Conservation (phyloP, 2,888 invertebrate genomes). For the Caenorhabditis drosophilae region DNA sequence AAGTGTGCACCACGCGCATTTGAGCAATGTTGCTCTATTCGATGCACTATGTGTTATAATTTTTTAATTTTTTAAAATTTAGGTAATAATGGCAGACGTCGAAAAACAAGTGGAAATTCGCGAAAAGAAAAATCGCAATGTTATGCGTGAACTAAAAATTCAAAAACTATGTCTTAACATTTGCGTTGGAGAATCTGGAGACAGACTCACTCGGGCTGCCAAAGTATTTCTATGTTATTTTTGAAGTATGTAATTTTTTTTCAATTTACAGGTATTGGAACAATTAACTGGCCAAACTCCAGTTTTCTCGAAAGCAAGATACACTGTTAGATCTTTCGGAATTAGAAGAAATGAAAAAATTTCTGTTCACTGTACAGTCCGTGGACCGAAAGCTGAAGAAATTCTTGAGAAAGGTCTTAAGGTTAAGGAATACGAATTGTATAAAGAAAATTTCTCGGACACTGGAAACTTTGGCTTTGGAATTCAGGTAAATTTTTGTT, state of each 20-base stretch:
- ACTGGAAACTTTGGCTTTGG: slow-evolving; percentile 96
- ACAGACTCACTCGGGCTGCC: slow-evolving; percentile 74
- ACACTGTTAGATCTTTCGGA: slow-evolving; percentile 97
- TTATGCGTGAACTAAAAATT: slow-evolving; percentile 95
- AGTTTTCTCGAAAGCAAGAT: slow-evolving; percentile 95
- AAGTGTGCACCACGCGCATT: too few relatives aligned
- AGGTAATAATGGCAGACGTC: slow-evolving; percentile 36
- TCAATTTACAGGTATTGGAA: slow-evolving; percentile 75
- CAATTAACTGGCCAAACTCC: slow-evolving; percentile 98
- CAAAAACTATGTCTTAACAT: slow-evolving; percentile 97
- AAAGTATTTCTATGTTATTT: slow-evolving; percentile 72
- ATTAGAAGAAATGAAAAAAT: slow-evolving; percentile 99
- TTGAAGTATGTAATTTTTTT: background rate
- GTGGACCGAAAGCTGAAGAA: slow-evolving; percentile 98
- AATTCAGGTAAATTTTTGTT: slow-evolving; percentile 73
- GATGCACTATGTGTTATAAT: too few relatives aligned
- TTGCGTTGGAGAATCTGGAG: slow-evolving; percentile 99
- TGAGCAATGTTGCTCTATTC: too few relatives aligned
- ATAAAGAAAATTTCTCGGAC: slow-evolving; percentile 92
- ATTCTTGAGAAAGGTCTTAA: slow-evolving; percentile 96
- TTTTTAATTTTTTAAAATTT: too few relatives aligned
- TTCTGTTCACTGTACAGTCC: slow-evolving; percentile 97
- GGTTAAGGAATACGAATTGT: slow-evolving; percentile 97
- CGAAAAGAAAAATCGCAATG: slow-evolving; percentile 82
- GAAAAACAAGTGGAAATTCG: slow-evolving; percentile 51